phyloP scores from a whole-genome alignment of 1,140 invertebrate species.

The Drosophila gunungcola region DNA sequence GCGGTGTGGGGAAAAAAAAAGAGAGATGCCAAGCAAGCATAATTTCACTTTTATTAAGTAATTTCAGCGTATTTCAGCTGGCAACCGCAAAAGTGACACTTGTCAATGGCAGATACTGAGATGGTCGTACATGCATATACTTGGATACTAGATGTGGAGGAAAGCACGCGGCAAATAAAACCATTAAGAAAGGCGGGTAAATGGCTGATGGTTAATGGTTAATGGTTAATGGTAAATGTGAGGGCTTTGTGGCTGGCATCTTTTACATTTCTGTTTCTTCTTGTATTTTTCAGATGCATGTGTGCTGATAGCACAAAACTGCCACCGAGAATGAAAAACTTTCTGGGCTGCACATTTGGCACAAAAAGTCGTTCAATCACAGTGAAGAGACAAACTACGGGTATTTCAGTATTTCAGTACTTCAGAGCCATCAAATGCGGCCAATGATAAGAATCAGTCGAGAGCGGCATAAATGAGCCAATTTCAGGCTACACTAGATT shows the following conservation, averaged over 20 bases:
- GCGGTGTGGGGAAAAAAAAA: background rate
- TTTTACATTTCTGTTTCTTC: background rate
- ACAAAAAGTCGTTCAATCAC: slow-evolving; percentile 41
- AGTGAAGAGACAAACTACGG: slow-evolving; percentile 1
- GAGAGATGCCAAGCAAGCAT: slow-evolving; percentile 41
- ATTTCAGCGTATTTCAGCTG: slow-evolving; percentile 43
- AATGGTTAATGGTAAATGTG: slow-evolving; percentile 39
- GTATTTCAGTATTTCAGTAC: no score
- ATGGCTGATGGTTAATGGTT: slow-evolving; percentile 8
- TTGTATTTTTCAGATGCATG: slow-evolving; percentile 17
- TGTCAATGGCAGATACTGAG: slow-evolving; percentile 50
- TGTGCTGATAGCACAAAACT: slow-evolving; percentile 32
- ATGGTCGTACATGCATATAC: slow-evolving; percentile 29
- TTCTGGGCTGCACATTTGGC: slow-evolving; percentile 75
- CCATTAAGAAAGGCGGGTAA: slow-evolving; percentile 23
- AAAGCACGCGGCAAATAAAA: slow-evolving; percentile 39
- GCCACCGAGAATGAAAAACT: slow-evolving; percentile 55
- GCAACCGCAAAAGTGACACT: slow-evolving; percentile 64
- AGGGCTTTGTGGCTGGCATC: background rate
- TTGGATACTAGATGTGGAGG: slow-evolving; percentile 14
- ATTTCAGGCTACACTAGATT: slow-evolving; percentile 72
- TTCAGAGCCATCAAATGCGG: slow-evolving; percentile 33
- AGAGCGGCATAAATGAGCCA: slow-evolving; percentile 56
- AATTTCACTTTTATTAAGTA: slow-evolving; percentile 82
- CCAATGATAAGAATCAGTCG: slow-evolving; percentile 40